Conservation (phyloP, 2,797 vertebrate species). For the Sebastes hopkinsi region DNA sequence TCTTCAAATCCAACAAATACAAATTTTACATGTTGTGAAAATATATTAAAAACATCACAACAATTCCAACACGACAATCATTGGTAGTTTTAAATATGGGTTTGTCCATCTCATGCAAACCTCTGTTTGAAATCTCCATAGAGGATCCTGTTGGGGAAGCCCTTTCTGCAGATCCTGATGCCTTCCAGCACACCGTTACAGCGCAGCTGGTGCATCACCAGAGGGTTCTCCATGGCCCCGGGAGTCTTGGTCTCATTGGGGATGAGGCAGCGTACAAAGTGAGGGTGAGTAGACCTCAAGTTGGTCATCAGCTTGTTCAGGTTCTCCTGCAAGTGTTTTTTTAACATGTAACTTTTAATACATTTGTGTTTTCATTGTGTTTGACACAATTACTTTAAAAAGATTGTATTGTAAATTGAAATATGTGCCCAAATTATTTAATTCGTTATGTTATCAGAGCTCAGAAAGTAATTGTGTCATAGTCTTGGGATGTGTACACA, state of each 20-base stretch:
- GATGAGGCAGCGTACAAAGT: slow-evolving; percentile 89
- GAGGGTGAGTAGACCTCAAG: slow-evolving; percentile 86
- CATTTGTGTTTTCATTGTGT: background rate
- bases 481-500: background rate
- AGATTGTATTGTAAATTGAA: background rate
- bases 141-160: slow-evolving; percentile 90
- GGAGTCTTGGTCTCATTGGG: slow-evolving; percentile 88
- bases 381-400: background rate
- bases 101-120: slow-evolving; percentile 55
- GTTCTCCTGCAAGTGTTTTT: slow-evolving; percentile 82
- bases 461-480: background rate
- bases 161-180: slow-evolving; percentile 92
- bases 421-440: background rate
- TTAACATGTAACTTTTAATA: background rate
- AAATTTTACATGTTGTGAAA: background rate
- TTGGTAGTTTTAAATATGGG: background rate
- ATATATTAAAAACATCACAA: background rate
- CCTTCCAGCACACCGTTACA: slow-evolving; percentile 90
- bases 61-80: background rate
- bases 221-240: slow-evolving; percentile 88
- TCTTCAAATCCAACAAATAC: slow-evolving; percentile 62
- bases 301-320: slow-evolving; percentile 91
- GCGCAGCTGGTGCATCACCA: slow-evolving; percentile 91
- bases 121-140: slow-evolving; percentile 91
- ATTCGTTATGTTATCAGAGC: background rate